Conservation (phyloP, 2,113 vertebrate species). For the Dasyurus viverrinus region DNA sequence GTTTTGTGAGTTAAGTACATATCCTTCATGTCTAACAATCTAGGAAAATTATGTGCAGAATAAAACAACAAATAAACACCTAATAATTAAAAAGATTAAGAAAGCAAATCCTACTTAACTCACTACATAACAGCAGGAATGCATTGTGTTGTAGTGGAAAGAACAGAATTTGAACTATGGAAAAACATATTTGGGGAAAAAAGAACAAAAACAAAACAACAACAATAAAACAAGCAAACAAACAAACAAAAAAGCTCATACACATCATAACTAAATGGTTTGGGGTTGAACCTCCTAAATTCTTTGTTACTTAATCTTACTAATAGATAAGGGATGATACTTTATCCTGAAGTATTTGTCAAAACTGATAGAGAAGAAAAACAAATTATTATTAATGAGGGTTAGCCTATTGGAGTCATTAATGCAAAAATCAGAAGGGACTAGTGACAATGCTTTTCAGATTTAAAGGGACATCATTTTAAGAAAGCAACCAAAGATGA, state of each 20-base stretch:
- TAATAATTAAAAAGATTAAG: neutral
- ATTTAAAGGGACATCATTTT: neutral
- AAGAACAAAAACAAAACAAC: too few relatives aligned
- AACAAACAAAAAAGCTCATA: neutral
- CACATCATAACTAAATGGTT: neutral
- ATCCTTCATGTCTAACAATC: neutral
- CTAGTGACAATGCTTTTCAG: neutral
- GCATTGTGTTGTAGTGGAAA: neutral
- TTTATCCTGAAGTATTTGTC: too few relatives aligned
- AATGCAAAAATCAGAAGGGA: neutral
- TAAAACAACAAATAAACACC: neutral
- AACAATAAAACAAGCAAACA: too few relatives aligned
- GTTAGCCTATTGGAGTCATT: neutral
- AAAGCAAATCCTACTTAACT: neutral
- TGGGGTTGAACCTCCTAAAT: neutral
- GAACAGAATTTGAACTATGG: neutral
- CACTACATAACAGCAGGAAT: neutral
- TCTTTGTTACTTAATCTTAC: neutral
- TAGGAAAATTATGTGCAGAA: neutral
- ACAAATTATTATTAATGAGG: neutral
- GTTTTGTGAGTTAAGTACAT: neutral
- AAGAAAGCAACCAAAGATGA: neutral
- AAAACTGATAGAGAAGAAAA: neutral
- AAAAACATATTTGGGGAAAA: neutral
- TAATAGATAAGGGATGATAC: neutral